Evolutionary conservation across 1,140 invertebrate genomes (phyloP), one percentile per base, ranked within the genome.

Genomic region (Brachionus plicatilis): DNA sequence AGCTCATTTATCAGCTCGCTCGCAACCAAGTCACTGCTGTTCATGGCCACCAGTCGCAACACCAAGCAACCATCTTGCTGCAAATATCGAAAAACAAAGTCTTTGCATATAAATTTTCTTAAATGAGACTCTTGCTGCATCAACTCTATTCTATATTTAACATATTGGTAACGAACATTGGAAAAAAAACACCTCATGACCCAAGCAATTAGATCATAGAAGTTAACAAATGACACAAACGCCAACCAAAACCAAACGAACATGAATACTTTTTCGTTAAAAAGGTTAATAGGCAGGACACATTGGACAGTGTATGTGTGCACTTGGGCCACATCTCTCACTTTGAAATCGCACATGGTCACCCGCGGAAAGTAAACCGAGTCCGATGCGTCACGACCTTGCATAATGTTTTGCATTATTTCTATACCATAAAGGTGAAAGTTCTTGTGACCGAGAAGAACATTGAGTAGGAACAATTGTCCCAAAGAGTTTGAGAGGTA

Each of bases 31-130:
- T 91, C 90, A 84, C 91, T 91, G 79, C 91, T 89, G 86, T 91
- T 91, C 85, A 90, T 90, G 24, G 90, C 90, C 43, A 91, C 90
- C 17, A 91, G 87, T 47, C 90, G 86, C n/a, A 91, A 87, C 9
- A 90, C 89, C 85, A 91, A 90, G 45, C 91, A 90, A 17, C 91
- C 91, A 86, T 91, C 91, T 78, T 89, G 90, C 24, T 90, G 88
- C 17, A 91, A 86, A 86, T 91, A 91, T 84, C 91, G 90, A 87
- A 91, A 89, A 33, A 90, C 88, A 86, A 91, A 91, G 43, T 84
- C 70, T 84, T 84, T 84, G 29, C 87, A 86, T 68, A 87, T 88
- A 60, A 87, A 83, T 87, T 88, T 50, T 68, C 82, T 53, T 45
- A 83, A 33, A 72, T 83, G 82, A 43, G 68, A 70, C 11, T 83